Evolutionary conservation across 2,113 vertebrate species (phyloP), one percentile per base, ranked within the genome.

Genomic region (Bujurquina vittata): DNA sequence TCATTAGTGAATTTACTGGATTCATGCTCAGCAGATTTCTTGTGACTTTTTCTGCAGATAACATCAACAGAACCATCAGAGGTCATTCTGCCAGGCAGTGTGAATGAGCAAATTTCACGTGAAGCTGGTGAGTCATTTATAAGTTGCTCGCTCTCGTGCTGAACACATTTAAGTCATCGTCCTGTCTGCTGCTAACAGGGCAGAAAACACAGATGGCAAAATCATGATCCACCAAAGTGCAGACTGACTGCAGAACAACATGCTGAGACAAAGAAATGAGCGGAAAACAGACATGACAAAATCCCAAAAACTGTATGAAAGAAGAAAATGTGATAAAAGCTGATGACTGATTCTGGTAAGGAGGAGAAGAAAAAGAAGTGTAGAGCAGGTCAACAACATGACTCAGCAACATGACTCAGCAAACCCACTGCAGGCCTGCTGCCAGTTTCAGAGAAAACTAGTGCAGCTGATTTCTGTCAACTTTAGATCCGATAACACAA

Each of bases 321-420:
- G 76, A 59, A 56, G 56, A 90, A 84, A 84, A 63, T 15, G 59
- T 60, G 73, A 58, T 55, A 46, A 76, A 75, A 79, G 31, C 40
- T 56, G 81, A 63, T 52, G 17, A 65, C 7, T 65, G 59, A 49
- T 84, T 90, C 89, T 59, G 56, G 81, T 80, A 77, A 87, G 63
- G 11, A 37, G 35, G 65, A 72, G 22, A 10, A 49, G 56, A 20
- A 78, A 57, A 77, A 52, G 56, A 11, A 78, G 55, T 6, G 31
- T 43, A 80, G 78, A 60, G 35, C 8, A 58, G 81, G 22, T 77
- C 55, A 84, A 86, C 65, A 84, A 14, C 81, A 80, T 86, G 89
- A 88, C 61, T 80, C 73, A 81, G 76, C 74, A 84, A 11, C 69
- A 74, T 88, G 89, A 90, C 57, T 90, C 84, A 86, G 84, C 84